These are phyloP conservation scores for Xylocopa sonorina DNA, from an alignment of 1,140 invertebrate genomes.

Conservation along the genomic window DNA sequence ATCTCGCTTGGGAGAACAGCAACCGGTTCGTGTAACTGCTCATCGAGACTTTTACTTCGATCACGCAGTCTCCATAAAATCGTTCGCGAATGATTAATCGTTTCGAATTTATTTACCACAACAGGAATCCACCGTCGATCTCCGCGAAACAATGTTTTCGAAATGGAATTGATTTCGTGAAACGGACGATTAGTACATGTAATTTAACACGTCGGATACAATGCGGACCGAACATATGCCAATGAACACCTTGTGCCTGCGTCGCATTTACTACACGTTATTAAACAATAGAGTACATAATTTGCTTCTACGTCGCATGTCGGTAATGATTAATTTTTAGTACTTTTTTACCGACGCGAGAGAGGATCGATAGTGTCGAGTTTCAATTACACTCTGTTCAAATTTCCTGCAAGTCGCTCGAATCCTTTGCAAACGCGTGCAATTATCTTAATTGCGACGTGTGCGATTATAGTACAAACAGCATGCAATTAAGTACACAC, in stretches of 20 bases:
- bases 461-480: neutral
- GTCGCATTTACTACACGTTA: neutral
- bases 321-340: neutral
- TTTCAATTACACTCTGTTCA: neutral
- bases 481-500: slow-evolving; percentile 5
- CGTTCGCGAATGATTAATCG: neutral
- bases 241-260: neutral
- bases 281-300: neutral
- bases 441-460: neutral
- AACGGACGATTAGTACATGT: too few relatives aligned
- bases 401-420: neutral
- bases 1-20: slow-evolving; percentile 30
- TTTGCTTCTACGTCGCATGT: neutral
- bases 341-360: neutral
- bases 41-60: slow-evolving; percentile 52
- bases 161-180: neutral
- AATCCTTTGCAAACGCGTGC: neutral
- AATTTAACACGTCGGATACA: neutral
- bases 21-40: slow-evolving; percentile 57
- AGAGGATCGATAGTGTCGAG: neutral
- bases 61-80: neutral
- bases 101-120: too few relatives aligned
- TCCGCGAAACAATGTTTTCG: neutral
- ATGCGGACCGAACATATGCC: neutral
- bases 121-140: neutral